Evolutionary conservation across 2,888 invertebrate species (phyloP).

Genomic region (Netelia virgata): DNA sequence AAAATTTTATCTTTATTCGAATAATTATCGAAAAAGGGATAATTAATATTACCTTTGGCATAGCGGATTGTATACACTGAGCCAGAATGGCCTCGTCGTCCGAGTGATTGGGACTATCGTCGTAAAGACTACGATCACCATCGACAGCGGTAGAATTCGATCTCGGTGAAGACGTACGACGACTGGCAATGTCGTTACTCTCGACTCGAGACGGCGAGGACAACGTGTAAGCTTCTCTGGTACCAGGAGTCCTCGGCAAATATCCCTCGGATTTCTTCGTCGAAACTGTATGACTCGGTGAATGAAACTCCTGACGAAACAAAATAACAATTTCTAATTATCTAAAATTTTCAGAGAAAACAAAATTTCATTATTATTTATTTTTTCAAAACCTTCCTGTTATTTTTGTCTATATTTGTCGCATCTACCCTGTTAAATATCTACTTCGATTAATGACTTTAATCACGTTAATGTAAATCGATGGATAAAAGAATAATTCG

Average conservation of each 20-base stretch:
- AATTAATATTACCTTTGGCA: constrained; percentile 86
- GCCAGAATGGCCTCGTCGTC: constrained; percentile 88
- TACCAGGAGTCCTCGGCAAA: constrained; percentile 18
- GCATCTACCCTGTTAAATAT: too few relatives aligned
- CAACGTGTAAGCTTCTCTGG: constrained; percentile 28
- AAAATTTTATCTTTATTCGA: not conserved
- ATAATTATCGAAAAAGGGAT: not conserved
- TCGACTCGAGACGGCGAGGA: constrained; percentile 28
- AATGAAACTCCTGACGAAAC: constrained; percentile 30
- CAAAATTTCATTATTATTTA: too few relatives aligned
- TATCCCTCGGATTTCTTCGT: not conserved
- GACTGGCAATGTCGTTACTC: constrained; percentile 30
- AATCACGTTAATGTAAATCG: too few relatives aligned
- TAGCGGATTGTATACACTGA: constrained; percentile 89
- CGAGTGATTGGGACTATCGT: constrained; percentile 88
- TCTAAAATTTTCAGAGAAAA: too few relatives aligned
- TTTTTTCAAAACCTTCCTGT: too few relatives aligned
- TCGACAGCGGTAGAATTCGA: constrained; percentile 21
- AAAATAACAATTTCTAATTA: not conserved
- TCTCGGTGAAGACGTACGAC: constrained; percentile 45
- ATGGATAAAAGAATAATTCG: too few relatives aligned
- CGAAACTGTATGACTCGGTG: constrained; percentile 35
- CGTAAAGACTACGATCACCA: constrained; percentile 84
- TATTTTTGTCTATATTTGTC: too few relatives aligned
- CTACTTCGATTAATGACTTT: too few relatives aligned